Percentiles rank a stretch among this genome's conserved stretches.
phyloP scores from a whole-genome alignment of 1,140 invertebrate species.

The Drosophila grimshawi region DNA sequence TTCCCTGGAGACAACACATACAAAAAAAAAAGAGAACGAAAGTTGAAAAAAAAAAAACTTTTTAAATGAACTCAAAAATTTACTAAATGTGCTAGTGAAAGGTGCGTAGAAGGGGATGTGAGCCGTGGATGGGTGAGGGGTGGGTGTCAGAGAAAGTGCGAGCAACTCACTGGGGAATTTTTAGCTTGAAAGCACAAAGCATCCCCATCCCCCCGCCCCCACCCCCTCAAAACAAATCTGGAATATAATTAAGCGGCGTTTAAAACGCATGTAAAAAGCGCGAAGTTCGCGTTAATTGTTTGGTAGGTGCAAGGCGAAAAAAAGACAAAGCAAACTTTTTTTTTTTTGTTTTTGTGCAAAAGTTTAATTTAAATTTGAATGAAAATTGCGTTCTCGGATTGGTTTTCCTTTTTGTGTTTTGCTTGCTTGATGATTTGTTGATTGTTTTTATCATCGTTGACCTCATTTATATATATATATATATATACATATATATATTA shows the following conservation, averaged over 20 bases:
- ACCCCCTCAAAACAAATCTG: background rate
- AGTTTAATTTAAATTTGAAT: constrained; percentile 81
- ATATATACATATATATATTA: too few species aligned
- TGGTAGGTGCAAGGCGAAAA: constrained; percentile 28
- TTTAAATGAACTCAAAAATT: constrained; percentile 81
- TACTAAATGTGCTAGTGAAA: constrained; percentile 79
- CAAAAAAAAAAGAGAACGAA: constrained; percentile 19
- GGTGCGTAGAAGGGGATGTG: constrained; percentile 39
- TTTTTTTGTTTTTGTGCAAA: constrained; percentile 26
- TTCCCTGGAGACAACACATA: constrained; percentile 10
- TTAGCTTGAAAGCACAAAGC: background rate
- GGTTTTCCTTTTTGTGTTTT: background rate
- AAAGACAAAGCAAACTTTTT: constrained; percentile 55
- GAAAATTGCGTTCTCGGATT: constrained; percentile 22
- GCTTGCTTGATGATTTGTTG: constrained; percentile 11
- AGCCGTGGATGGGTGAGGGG: background rate
- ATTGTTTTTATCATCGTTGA: background rate
- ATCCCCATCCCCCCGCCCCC: too few species aligned
- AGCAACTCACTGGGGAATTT: constrained; percentile 49
- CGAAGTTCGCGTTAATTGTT: constrained; percentile 48
- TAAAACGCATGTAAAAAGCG: constrained; percentile 69
- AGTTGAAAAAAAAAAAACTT: constrained; percentile 44
- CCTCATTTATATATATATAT: too few species aligned
- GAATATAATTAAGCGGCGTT: constrained; percentile 81
- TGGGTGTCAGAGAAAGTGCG: background rate